Conservation (phyloP, 2,888 invertebrate species). For the Sminthurides aquaticus region DNA sequence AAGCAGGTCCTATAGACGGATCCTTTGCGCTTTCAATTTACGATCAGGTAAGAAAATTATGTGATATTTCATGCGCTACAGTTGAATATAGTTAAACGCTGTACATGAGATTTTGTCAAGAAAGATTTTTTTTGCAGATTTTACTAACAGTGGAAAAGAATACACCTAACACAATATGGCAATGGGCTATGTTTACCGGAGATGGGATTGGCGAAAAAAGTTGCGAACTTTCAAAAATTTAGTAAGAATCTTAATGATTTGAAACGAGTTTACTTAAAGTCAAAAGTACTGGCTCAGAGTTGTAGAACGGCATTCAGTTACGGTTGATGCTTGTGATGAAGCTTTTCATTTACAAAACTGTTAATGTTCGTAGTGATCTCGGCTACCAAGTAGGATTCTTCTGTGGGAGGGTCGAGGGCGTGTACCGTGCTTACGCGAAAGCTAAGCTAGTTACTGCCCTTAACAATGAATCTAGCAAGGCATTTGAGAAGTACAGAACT, state of each 20-base stretch:
- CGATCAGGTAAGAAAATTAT: not conserved
- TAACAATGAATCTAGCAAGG: not conserved
- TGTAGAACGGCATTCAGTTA: too few relatives aligned
- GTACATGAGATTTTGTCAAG: too few relatives aligned
- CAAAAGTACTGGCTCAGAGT: too few relatives aligned
- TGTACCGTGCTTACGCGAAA: slow-evolving; percentile 12
- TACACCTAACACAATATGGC: too few relatives aligned
- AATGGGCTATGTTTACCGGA: not conserved
- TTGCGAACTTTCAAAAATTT: not conserved
- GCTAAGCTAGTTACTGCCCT: not conserved
- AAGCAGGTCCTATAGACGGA: not conserved
- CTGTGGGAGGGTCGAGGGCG: slow-evolving; percentile 1
- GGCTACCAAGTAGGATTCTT: not conserved
- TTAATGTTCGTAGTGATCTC: not conserved
- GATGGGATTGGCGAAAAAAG: not conserved
- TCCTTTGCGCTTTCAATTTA: not conserved
- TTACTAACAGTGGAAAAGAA: too few relatives aligned
- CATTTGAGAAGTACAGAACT: too few relatives aligned
- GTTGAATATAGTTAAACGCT: too few relatives aligned
- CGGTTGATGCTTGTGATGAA: too few relatives aligned
- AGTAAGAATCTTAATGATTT: not conserved
- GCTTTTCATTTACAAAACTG: too few relatives aligned
- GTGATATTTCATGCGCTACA: too few relatives aligned
- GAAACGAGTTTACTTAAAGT: too few relatives aligned
- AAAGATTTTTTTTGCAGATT: too few relatives aligned